Conservation (phyloP, 2,888 invertebrate species). For the Rhopalosiphum nymphaeae region DNA sequence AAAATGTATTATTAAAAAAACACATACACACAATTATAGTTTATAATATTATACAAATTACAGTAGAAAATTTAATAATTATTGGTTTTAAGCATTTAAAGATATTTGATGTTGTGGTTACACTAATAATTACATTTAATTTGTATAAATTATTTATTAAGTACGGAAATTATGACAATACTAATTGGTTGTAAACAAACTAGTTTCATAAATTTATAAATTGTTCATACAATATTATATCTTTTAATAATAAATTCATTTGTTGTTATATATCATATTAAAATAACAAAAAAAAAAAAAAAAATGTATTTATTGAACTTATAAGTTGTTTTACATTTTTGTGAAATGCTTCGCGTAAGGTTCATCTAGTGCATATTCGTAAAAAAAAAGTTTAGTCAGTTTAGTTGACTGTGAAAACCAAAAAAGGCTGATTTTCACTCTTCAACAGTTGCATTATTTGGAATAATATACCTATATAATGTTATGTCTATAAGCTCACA, state of each 20-base stretch:
- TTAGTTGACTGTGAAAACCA: background rate
- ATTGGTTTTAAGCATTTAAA: background rate
- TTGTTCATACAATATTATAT: background rate
- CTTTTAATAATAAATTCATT: background rate
- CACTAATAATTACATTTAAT: background rate
- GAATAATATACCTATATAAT: background rate
- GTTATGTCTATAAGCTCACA: background rate
- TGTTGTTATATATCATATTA: background rate
- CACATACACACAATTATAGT: background rate
- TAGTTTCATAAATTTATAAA: background rate
- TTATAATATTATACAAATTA: background rate
- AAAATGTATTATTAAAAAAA: background rate
- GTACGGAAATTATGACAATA: background rate
- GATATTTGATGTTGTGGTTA: background rate
- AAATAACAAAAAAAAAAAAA: background rate
- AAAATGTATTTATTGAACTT: background rate
- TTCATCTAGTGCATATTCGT: background rate
- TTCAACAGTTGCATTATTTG: background rate
- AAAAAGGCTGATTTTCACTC: conserved; percentile 2
- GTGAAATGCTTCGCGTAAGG: background rate
- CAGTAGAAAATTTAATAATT: background rate
- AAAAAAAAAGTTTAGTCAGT: conserved; percentile 18
- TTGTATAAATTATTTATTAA: background rate
- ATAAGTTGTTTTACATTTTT: background rate
- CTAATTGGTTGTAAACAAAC: background rate